Base-by-base conservation (phyloP, 1,140 invertebrate genomes). In the Zaprionus tsacasi region DNA sequence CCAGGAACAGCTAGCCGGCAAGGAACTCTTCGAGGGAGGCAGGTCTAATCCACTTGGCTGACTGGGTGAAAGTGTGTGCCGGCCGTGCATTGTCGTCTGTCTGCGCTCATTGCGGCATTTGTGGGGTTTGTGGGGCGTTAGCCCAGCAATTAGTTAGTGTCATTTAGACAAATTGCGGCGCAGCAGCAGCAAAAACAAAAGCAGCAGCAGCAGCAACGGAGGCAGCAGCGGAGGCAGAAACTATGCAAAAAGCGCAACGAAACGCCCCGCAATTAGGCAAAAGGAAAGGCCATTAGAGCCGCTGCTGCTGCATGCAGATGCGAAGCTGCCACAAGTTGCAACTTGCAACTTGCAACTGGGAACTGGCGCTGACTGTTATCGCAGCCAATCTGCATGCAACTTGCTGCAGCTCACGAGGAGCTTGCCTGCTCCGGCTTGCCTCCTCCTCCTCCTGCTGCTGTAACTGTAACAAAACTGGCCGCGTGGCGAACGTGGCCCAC, bases 71-170 rank as follows among this genome's bases (percentile, higher is more conserved):
- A 87, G 82, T 88, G 69, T 72, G 66, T 50, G 30, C 25, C 35
- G 35, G 40, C 40, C 82, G 2, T 21, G 21, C 21, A 87, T 85
- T 85, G 82, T 82, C 48, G 27, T 7, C 33, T 55, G 57, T 70
- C 63, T 63, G 30, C 13, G 36, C 71, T 61, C 50, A 56, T 43
- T 21, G 69, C 27, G 58, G 54, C 73, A 83, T 88, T 87, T 82
- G 77, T 88, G 82, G 82, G 85, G 82, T 88, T 87, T 82, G 77
- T 88, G 82, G 82, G 85, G 82, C 83, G 82, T 87, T 88, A 88
- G 80, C 88, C 80, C 79, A 70, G 68, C 82, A 87, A 87, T 87
- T 87, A 87, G 82, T 87, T 87, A 88, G 82, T 87, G 83, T 82
- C 83, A 87, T 82, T 87, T 88, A 88, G 82, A 83, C 80, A 88